Base-by-base conservation (phyloP, 2,888 invertebrate genomes). In the Laothoe populi region DNA sequence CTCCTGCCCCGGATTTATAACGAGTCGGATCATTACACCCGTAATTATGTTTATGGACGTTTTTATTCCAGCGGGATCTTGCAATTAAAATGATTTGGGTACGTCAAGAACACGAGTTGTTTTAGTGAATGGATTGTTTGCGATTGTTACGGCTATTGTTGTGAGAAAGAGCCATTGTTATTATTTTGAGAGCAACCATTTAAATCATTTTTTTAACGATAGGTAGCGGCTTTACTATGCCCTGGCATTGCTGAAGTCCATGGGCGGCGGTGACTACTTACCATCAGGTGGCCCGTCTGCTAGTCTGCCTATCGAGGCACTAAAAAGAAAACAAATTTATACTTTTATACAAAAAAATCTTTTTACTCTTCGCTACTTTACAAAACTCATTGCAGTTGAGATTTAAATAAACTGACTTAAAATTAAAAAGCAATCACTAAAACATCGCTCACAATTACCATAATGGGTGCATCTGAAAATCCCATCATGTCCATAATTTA, bases 31-130 rank as follows among this genome's bases (percentile, higher is more conserved):
- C 86, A 83, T 88, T 88, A 86, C 81, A 77, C 76, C 73, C 71
- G 75, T 86, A 85, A 87, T 88, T 84, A 83, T 83, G 81, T 86
- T 84, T 79, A 83, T 79, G 75, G 77, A 70, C 74, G 71, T 76
- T 81, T 78, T 80, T 79, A 78, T 68, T 68, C 73, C 71, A 64
- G 64, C 64, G 67, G 70, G 62, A 58, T 46, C 46, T 57, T 45
- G 70, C 72, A 75, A 77, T 77, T 77, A 75, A 74, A 70, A 72
- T 67, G 66, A 72, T 70, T 75, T 73, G 69, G 70, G 68, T 66
- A 65, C 62, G 63, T 67, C 68, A 66, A 61, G 60, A 67, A 60
- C 65, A 63, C 63, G 64, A 66, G 60, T 65, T 70, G 67, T 68
- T 69, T 60, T 23, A 8, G 4, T 11, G 8, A 60, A n/a, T 35